Evolutionary conservation across 2,888 invertebrate genomes (phyloP), one percentile per base, ranked within the genome.

Genomic region (Tetragonisca angustula): DNA sequence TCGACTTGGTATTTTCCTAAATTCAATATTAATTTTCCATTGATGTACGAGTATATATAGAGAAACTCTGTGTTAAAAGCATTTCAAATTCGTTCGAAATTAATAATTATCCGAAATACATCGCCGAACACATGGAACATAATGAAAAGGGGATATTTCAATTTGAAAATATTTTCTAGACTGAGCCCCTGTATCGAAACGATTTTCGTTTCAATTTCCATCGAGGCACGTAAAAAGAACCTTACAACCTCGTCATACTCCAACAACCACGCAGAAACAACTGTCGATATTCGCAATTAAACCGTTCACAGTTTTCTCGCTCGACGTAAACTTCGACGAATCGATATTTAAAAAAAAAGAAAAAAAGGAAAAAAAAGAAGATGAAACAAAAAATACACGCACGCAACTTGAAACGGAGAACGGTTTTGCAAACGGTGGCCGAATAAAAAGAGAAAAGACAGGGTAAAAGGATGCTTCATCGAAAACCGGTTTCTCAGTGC

Each of bases 241-340:
- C 54, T 54, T 54, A 4, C 54, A 11, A 21, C 21, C n/a, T 56
- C n/a, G 15, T 15, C 13, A n/a, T 5, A 15, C 24, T n/a, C n/a
- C 5, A 59, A 59, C 56, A 15, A 59, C n/a, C n/a, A 61, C 43
- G 52, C 52, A 24, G 15, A 4, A 24, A 0, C 4, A 15, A n/a
- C 0, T 15, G 17, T 50, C 56, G 50, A 36, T 78, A 50, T 27
- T 64, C 56, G 59, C 50, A 56, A 70, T 65, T 62, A 70, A 17
- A 17, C 24, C n/a, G 50, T 27, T 67, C 52, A 15, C 50, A 24
- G 6, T 61, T 59, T 54, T 17, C 56, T 78, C 43, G 15, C 19
- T 21, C n/a, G 56, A n/a, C 15, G 15, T 15, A 15, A 24, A 4
- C 3, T 27, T 27, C 5, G 17, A 36, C 21, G 70, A 32, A 13